phyloP scores from a whole-genome alignment of 1,140 invertebrate species.

The Agrilus planipennis region DNA sequence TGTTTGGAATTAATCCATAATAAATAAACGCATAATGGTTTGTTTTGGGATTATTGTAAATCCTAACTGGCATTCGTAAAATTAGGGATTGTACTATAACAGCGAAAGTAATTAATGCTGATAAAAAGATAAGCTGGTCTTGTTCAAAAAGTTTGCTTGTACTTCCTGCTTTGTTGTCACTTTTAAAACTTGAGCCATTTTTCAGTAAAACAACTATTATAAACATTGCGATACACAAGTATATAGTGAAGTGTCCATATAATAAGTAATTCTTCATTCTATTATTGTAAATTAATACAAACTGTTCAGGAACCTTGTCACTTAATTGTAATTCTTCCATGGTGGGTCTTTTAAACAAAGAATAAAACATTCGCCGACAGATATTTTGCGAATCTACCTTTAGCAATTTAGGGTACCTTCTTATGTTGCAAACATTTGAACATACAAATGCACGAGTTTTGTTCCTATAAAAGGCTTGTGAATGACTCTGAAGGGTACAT shows the following conservation, averaged over 20 bases:
- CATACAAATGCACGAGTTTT: too few species aligned
- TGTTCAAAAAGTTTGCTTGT: constrained; percentile 6
- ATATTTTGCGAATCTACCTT: too few species aligned
- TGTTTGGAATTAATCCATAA: constrained; percentile 15
- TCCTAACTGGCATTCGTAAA: constrained; percentile 18
- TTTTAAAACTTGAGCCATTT: neutral
- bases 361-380: too few species aligned
- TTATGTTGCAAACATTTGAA: too few species aligned
- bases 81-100: constrained; percentile 15
- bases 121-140: constrained; percentile 13
- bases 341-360: neutral
- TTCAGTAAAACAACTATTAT: constrained; percentile 3
- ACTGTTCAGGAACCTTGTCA: constrained; percentile 23
- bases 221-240: constrained; percentile 8
- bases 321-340: constrained; percentile 12
- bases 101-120: constrained; percentile 10
- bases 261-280: constrained; percentile 17
- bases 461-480: too few species aligned
- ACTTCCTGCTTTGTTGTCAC: neutral
- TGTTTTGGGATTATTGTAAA: constrained; percentile 16
- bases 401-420: too few species aligned
- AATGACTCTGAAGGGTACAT: too few species aligned
- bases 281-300: constrained; percentile 25
- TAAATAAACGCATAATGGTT: constrained; percentile 19
- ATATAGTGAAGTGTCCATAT: constrained; percentile 12